Base-by-base conservation (phyloP, 2,888 invertebrate genomes). In the Spodoptera picta region DNA sequence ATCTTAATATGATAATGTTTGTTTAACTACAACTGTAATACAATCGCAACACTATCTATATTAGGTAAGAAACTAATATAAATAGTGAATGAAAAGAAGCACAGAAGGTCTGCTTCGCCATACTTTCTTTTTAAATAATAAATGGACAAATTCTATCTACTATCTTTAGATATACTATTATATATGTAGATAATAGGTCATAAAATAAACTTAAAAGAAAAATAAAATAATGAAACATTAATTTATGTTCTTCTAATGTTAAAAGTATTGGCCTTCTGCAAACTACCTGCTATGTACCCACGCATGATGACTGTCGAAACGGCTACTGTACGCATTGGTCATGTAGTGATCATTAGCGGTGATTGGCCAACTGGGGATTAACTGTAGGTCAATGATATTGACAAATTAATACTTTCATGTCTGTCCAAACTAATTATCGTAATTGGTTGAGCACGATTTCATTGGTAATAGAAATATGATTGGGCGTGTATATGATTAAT, bases 361-460 rank as follows among this genome's bases (percentile, higher is more conserved):
- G 47, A 60, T 79, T 77, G 62, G 7, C 36, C 57, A 79, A 76
- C 43, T 48, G 52, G 42, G 44, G 59, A 66, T 66, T 53, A 75
- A 44, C 47, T 52, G 46, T 53, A 19, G 66, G 56, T 57, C 63
- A 53, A 27, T 44, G 49, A 12, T 57, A 78, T 77, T 69, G 80
- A 80, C 78, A 77, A 74, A 67, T 73, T 46, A 67, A 64, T 65
- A 48, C 59, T 64, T 51, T 60, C 51, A 57, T 60, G 41, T 36
- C 55, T 57, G 12, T 42, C 61, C 47, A 60, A 77, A 74, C 77
- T 45, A 47, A 58, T n/a, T 12, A 19, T 53, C 60, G 14, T 69
- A 76, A 79, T 67, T 60, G 53, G 31, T 50, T 36, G 19, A 23
- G 47, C 75, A 79, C 80, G 75, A 76, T 72, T 55, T 49, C 23